Base-by-base conservation (phyloP, 2,888 invertebrate species). In the Cinara cedri region DNA sequence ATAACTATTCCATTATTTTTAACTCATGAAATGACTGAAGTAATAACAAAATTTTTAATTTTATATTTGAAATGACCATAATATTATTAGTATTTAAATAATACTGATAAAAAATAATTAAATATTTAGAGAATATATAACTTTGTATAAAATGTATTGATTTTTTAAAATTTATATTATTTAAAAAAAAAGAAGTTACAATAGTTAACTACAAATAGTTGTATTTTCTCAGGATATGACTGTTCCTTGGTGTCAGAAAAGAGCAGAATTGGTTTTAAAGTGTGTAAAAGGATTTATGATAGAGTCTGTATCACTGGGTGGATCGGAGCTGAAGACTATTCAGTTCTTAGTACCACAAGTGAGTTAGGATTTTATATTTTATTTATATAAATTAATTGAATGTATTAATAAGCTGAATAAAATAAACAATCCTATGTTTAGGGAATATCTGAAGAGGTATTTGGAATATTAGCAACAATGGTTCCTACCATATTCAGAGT, bases 261-360 rank as follows among this genome's bases (percentile, higher is more conserved):
- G 98, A 84, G 98, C 98, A 0, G 99, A 99, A 87, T 88, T 99
- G 82, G 94, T 99, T 81, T 96, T 98, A 85, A 99, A 99, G 87
- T 99, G 99, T 87, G 95, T 97, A 74, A 99, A 99, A 88, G 99
- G 99, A 3, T 99, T 98, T 87, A 95, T 99, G 94, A 96, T 99
- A 86, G 99, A 99, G 88, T 95, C 96, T 89, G 93, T 94, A 11
- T 94, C 96, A 0, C 93, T 96, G 91, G 95, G 95, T 82, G 95
- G 95, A 49, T 92, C 94, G 0, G 94, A 94, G 86, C 88, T 95
- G 82, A 93, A 94, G 87, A 97, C 93, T 85, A 88, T 97, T 44
- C 93, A 93, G 85, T 94, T 94, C 85, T 87, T 96, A 81, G 90
- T 96, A 72, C 96, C 97, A 3, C 90, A 91, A 87, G 92, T 91